Evolutionary conservation across 2,888 invertebrate genomes (phyloP).

Genomic region (Galeruca laticollis): DNA sequence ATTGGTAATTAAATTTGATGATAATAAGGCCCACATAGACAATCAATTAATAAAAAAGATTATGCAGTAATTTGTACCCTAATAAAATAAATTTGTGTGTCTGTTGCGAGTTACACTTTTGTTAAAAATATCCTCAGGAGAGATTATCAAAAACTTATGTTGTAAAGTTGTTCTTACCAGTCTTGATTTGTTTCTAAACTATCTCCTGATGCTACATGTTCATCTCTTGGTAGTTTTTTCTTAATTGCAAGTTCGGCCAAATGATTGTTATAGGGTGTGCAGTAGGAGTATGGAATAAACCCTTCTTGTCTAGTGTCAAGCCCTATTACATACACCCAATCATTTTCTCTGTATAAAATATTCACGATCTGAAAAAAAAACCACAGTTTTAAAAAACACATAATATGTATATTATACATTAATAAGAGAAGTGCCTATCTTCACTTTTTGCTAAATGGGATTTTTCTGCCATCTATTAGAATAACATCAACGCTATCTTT

Average conservation of each 20-base stretch:
- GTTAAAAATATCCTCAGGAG: too few relatives aligned
- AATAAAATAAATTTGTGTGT: too few relatives aligned
- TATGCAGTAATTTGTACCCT: too few relatives aligned
- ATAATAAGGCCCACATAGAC: too few relatives aligned
- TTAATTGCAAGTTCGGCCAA: constrained; percentile 85
- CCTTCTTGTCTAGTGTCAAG: constrained; percentile 92
- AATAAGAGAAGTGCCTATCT: neutral
- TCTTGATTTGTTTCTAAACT: constrained; percentile 72
- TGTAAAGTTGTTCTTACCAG: constrained; percentile 62
- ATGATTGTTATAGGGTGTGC: constrained; percentile 86
- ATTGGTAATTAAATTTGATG: too few relatives aligned
- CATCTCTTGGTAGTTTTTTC: constrained; percentile 86
- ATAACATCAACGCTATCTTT: too few relatives aligned
- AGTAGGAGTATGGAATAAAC: constrained; percentile 94
- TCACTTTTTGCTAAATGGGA: too few relatives aligned
- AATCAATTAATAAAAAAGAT: too few relatives aligned
- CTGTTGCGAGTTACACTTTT: too few relatives aligned
- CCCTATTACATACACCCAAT: constrained; percentile 97
- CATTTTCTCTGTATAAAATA: constrained; percentile 93
- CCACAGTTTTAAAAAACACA: neutral
- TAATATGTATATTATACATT: neutral
- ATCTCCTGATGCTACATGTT: constrained; percentile 69
- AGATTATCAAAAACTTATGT: too few relatives aligned
- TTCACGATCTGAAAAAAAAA: constrained; percentile 81
- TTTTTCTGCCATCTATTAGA: too few relatives aligned